These are phyloP conservation scores for Aphyosemion australe DNA, from an alignment of 2,113 vertebrate species.

Conservation along the genomic window DNA sequence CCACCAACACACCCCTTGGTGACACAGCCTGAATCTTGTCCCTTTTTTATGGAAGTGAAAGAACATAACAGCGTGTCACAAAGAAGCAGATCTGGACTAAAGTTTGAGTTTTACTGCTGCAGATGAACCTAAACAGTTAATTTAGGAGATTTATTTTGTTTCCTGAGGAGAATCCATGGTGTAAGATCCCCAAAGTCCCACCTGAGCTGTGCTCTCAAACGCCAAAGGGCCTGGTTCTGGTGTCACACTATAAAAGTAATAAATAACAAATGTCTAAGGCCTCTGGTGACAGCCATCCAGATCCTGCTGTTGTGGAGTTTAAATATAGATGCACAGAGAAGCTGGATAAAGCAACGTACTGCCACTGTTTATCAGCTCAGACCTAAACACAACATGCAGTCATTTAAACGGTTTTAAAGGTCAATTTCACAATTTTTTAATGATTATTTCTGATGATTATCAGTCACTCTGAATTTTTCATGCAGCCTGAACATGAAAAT, in stretches of 20 bases:
- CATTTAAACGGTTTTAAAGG: neutral
- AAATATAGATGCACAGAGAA: conserved; percentile 69
- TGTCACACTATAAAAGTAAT: conserved; percentile 66
- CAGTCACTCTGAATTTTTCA: too few species aligned
- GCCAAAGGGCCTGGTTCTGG: conserved; percentile 58
- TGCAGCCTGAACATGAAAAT: too few species aligned
- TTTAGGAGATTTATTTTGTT: too few species aligned
- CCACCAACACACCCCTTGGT: conserved; percentile 14
- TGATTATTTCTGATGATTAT: too few species aligned
- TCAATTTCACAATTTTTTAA: too few species aligned
- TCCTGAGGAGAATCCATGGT: too few species aligned
- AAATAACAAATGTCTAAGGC: conserved; percentile 65
- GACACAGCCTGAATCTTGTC: conserved; percentile 37
- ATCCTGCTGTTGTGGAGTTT: conserved; percentile 68
- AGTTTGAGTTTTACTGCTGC: too few species aligned
- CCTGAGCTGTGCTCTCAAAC: conserved; percentile 48
- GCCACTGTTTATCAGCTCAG: conserved; percentile 19
- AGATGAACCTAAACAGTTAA: too few species aligned
- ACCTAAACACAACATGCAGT: conserved; percentile 2
- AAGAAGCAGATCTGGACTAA: too few species aligned
- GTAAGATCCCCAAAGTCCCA: too few species aligned
- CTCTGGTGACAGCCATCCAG: conserved; percentile 59
- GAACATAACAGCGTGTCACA: too few species aligned
- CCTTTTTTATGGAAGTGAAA: neutral
- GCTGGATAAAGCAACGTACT: conserved; percentile 43